These are phyloP conservation scores for Astyanax mexicanus DNA, from an alignment of 2,797 vertebrate species.

Conservation along the genomic window DNA sequence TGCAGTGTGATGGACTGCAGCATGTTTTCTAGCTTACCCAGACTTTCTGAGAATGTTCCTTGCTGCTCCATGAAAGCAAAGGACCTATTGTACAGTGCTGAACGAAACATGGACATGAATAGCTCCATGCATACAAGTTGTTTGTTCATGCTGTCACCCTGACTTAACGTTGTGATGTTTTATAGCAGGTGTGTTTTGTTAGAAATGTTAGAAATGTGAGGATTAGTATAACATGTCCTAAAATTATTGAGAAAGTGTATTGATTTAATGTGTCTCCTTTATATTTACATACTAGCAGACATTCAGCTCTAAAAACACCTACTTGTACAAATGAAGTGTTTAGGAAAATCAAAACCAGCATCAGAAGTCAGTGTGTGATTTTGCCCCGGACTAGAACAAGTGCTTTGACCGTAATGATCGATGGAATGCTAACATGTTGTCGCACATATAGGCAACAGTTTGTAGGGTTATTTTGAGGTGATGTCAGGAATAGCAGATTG, in stretches of 20 bases:
- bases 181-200: constrained; percentile 69
- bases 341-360: background rate
- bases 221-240: background rate
- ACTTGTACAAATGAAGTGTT: background rate
- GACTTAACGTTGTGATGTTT: constrained; percentile 39
- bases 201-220: background rate
- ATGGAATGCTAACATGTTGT: constrained; percentile 6
- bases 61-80: constrained; percentile 11
- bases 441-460: background rate
- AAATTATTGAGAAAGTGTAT: background rate
- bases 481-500: constrained; percentile 44
- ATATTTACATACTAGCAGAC: background rate
- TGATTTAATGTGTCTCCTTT: no score
- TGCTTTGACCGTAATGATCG: background rate
- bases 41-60: constrained; percentile 37
- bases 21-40: constrained; percentile 35
- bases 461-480: constrained; percentile 50
- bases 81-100: constrained; percentile 52
- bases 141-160: constrained; percentile 47
- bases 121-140: constrained; percentile 55
- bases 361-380: background rate
- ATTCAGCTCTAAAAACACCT: background rate
- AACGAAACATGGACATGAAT: constrained; percentile 50
- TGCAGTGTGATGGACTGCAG: background rate
- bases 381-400: background rate